Evolutionary conservation across 2,888 invertebrate species (phyloP).

Genomic region (Strigamia transsilvanica): DNA sequence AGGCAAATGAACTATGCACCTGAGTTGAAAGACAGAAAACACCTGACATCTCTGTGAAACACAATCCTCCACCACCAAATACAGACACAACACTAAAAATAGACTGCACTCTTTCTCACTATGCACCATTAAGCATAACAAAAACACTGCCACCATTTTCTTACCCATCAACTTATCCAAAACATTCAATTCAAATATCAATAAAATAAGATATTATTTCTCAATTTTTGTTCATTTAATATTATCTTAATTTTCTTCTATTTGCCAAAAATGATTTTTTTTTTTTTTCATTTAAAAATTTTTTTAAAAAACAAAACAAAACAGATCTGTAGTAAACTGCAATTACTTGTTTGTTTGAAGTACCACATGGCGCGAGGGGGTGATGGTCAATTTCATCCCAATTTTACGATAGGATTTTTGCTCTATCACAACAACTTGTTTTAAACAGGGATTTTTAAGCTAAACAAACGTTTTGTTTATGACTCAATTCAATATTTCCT

Average conservation of each 20-base stretch:
- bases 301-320: background rate
- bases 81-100: slow-evolving; percentile 19
- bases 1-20: slow-evolving; percentile 22
- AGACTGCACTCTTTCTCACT: slow-evolving; percentile 15
- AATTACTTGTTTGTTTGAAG: background rate
- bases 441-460: background rate
- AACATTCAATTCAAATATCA: background rate
- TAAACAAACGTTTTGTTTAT: too few relatives aligned
- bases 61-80: slow-evolving; percentile 29
- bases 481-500: too few relatives aligned
- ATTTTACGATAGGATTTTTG: background rate
- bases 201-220: background rate
- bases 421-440: background rate
- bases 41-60: slow-evolving; percentile 23
- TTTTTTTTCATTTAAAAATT: background rate
- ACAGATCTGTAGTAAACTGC: background rate
- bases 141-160: slow-evolving; percentile 22
- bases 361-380: background rate
- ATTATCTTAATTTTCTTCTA: too few relatives aligned
- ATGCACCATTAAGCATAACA: slow-evolving; percentile 36
- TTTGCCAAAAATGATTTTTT: too few relatives aligned
- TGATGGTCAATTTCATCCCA: background rate
- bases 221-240: background rate
- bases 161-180: background rate
- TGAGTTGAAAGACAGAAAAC: slow-evolving; percentile 9